These are phyloP conservation scores for Apamea sordens DNA, from an alignment of 2,888 invertebrate genomes.

Conservation along the genomic window DNA sequence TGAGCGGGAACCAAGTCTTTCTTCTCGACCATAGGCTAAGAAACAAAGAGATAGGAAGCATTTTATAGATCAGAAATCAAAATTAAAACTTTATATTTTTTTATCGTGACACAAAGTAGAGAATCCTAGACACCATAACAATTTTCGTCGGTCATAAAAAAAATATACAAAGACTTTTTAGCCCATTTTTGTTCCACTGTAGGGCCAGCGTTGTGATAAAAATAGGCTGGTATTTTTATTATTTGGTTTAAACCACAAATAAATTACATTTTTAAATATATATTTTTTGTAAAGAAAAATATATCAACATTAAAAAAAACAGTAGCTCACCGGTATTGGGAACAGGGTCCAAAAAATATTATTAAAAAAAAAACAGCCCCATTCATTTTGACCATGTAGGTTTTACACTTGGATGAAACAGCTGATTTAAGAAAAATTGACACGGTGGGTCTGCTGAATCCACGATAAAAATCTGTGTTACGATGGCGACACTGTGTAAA, in stretches of 20 bases:
- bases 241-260: neutral
- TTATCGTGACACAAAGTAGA: too few relatives aligned
- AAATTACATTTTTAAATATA: neutral
- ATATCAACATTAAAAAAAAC: neutral
- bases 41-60: slow-evolving; percentile 39
- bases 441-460: neutral
- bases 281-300: too few relatives aligned
- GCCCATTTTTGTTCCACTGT: too few relatives aligned
- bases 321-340: neutral
- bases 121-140: neutral
- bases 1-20: slow-evolving; percentile 83
- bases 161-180: too few relatives aligned
- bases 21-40: slow-evolving; percentile 87
- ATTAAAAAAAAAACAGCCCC: neutral
- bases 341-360: neutral
- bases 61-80: neutral
- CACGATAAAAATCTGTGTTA: neutral
- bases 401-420: neutral
- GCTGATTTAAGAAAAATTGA: neutral
- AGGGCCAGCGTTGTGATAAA: too few relatives aligned
- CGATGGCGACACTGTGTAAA: neutral
- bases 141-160: neutral
- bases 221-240: neutral
- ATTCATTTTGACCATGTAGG: neutral
- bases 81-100: neutral